Evolutionary conservation across 2,888 invertebrate genomes (phyloP), one percentile per base, ranked within the genome.

Genomic region (Rutpela maculata): DNA sequence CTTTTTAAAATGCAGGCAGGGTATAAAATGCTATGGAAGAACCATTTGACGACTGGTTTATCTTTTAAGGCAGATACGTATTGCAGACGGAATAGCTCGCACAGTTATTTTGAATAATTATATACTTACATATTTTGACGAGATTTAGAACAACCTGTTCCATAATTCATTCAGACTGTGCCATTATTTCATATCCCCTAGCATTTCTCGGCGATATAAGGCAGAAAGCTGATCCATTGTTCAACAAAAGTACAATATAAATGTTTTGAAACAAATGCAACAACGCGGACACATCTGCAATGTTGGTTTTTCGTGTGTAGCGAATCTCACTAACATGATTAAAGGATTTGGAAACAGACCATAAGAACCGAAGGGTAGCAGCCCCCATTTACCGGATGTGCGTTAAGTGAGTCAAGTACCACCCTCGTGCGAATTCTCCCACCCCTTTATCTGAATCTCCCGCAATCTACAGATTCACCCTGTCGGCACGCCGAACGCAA

Each of bases 371-470:
- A 77, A 79, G 81, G 80, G 79, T 75, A 79, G 82, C 82, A 82
- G 74, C 86, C 86, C 86, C 84, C 85, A 82, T 87, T 87, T 84
- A 82, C 85, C 86, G 87, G 88, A 88, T 86, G 86, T 83, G 82
- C 78, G 82, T 85, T 86, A 87, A 88, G 87, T 87, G 87, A 87
- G 86, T 87, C 86, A 87, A 87, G 87, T 86, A 84, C 87, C 86
- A 84, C 85, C 86, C 84, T 77, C 84, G 75, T 76, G 66, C 62
- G 66, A 71, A 69, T 63, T 71, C 77, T 60, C 73, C 78, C 57
- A 65, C 74, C 77, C 65, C 69, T 77, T 72, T 76, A 67, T 71
- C 69, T 77, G 79, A 77, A 82, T 83, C 81, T 81, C 81, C 84
- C 83, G 84, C 86, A 86, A 87, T 87, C 87, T 86, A 82, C 83